Evolutionary conservation across 2,113 vertebrate species (phyloP), one percentile per base, ranked within the genome.

Genomic region (Rissa tridactyla): DNA sequence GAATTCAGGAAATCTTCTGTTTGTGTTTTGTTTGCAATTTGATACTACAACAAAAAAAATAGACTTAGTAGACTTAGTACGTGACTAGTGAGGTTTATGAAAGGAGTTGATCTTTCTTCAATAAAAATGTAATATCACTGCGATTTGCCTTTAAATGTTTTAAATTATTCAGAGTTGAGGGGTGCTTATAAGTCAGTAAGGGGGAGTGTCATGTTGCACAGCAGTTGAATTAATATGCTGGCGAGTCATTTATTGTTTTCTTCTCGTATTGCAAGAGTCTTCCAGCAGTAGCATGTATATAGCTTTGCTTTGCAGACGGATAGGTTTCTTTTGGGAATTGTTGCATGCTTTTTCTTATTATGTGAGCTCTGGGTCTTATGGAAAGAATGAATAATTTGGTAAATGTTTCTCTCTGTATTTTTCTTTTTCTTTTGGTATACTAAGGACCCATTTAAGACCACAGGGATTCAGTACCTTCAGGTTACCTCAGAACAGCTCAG

Each of bases 1-100:
- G 27, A 92, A 61, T 87, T 82, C 81, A 82, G 91, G 89, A 97
- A 85, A 76, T 70, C 47, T 46, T 84, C 65, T 93, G 55, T 96
- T 92, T 78, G 19, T 89, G 54, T 82, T 91, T 51, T 34, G 15
- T 65, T 87, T 94, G 66, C 62, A 73, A 30, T 80, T 51, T 82
- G 51, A 29, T 77, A 47, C 2, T 54, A 36, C 47, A 90, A 68
- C 17, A 88, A 13, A 60, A 82, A 32, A 0, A 6, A 38, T 52
- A 52, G 38, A 30, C 80, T 75, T 76, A 38, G 13, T 52, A 52
- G 38, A 27, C 80, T 75, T 76, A 38, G 13, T 73, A 60, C 16
- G 4, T 85, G 49, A 57, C 54, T 82, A 5, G 27, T 58, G 26
- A 69, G 15, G 29, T 82, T 97, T 85, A 64, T 73, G 58, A 70